Evolutionary conservation across 2,797 vertebrate species (phyloP).

Genomic region (Macroramphosus scolopax): DNA sequence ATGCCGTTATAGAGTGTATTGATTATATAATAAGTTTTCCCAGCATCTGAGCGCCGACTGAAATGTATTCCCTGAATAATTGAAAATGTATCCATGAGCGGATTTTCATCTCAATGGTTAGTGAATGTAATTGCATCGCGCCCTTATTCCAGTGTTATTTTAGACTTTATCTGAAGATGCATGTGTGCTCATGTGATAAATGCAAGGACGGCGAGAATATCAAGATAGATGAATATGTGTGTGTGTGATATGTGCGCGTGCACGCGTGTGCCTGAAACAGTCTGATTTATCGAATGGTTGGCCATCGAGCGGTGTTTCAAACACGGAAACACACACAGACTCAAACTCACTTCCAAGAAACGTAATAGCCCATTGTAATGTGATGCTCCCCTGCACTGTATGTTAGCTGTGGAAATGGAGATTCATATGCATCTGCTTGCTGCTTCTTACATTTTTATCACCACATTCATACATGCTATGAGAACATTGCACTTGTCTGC

Average conservation of each 20-base stretch:
- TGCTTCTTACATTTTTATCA: constrained; percentile 66
- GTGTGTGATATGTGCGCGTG: constrained; percentile 16
- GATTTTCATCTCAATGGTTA: constrained; percentile 72
- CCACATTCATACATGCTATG: constrained; percentile 50
- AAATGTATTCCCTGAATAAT: constrained; percentile 79
- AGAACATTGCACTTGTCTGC: constrained; percentile 52
- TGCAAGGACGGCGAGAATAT: constrained; percentile 37
- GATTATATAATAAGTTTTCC: constrained; percentile 80
- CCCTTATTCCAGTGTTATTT: constrained; percentile 64
- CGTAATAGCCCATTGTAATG: constrained; percentile 29
- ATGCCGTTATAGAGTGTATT: constrained; percentile 76
- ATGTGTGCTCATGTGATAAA: constrained; percentile 64
- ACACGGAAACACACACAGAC: constrained; percentile 36
- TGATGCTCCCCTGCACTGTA: constrained; percentile 24
- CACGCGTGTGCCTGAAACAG: constrained; percentile 19
- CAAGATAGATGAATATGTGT: constrained; percentile 45
- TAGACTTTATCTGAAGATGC: constrained; percentile 64
- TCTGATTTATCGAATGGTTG: constrained; percentile 64
- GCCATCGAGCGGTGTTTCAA: constrained; percentile 36
- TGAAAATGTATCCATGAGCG: constrained; percentile 76
- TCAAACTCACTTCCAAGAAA: constrained; percentile 39
- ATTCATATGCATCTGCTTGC: constrained; percentile 69
- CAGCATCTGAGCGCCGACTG: constrained; percentile 67
- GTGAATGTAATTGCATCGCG: constrained; percentile 68
- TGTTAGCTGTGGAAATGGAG: constrained; percentile 42